Base-by-base conservation (phyloP, 2,113 vertebrate species). In the Podarcis muralis region DNA sequence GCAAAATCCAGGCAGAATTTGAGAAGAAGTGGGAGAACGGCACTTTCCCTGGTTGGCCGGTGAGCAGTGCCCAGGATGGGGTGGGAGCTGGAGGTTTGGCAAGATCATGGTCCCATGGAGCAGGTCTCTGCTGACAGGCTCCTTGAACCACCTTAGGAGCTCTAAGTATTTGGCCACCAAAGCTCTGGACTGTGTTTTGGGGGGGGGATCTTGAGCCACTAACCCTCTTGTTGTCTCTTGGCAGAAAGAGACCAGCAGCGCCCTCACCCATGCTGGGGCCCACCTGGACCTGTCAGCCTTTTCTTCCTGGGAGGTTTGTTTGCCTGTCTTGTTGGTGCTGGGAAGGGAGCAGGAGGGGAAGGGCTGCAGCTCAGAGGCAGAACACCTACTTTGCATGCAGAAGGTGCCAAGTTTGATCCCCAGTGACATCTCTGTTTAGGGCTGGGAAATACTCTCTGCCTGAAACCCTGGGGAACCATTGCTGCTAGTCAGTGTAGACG, bases 251-350 rank as follows among this genome's bases (percentile, higher is more conserved):
- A 98, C 99, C 0, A 99, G 99, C 90, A 99, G 99, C 27, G 99
- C 99, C 7, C 93, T 99, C 93, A 99, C 99, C 18, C 99, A 99
- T 0, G 98, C 98, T 2, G 99, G 99, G 91, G 99, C 99, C 94
- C 99, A 99, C 94, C 95, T 99, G 95, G 99, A 99, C 93, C 98
- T 99, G n/a, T 99, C 99, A 0, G 99, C 99, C 0, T 99, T 99
- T 89, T 99, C 99, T 2, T 99, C 99, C 4, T 99, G 99, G 99
- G 99, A 99, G 98, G 99, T 99, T 95, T 0, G 92, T 94, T 69
- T 78, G 57, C 79, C 6, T 27, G 5, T 32, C 23, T 6, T 35
- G 20, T n/a, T 25, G 32, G 12, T 27, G 84, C 32, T 37, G 25
- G 25, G 57, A 23, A 3, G 15, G 72, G 23, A 20, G 57, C 2